Percentiles rank a stretch among this genome's conserved stretches.
phyloP scores from a whole-genome alignment of 1,140 invertebrate species.

The Drosophila simulans region DNA sequence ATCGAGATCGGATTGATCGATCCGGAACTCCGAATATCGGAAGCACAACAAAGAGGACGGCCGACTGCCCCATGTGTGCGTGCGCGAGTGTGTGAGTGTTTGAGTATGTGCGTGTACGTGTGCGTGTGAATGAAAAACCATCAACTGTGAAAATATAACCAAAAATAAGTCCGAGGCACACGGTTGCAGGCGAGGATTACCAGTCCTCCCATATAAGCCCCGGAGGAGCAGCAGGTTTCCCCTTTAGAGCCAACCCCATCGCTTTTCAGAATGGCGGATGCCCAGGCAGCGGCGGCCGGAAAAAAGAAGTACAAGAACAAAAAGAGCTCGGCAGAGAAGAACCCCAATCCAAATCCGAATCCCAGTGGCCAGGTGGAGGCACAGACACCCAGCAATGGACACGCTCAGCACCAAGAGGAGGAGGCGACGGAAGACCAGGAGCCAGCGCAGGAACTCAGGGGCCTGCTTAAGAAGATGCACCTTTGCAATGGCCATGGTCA shows the following conservation, averaged over 20 bases:
- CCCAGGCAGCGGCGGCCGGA: conserved; percentile 48
- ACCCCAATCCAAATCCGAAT: conserved; percentile 36
- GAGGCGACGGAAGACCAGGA: background rate
- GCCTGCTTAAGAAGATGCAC: conserved; percentile 54
- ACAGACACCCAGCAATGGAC: conserved; percentile 51
- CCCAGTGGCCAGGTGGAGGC: conserved; percentile 1
- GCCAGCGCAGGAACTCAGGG: conserved; percentile 27
- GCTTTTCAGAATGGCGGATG: conserved; percentile 56
- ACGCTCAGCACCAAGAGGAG: conserved; percentile 16
- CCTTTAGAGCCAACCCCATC: background rate
- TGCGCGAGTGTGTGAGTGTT: conserved; percentile 6
- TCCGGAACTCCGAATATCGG: conserved; percentile 8
- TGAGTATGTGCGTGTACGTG: conserved; percentile 36
- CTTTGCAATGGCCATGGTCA: conserved; percentile 56
- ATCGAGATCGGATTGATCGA: conserved; percentile 11
- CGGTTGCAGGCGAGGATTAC: conserved; percentile 14
- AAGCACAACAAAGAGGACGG: conserved; percentile 26
- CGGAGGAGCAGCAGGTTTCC: background rate
- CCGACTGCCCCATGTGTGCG: no score
- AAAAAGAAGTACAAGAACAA: conserved; percentile 71
- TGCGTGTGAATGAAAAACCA: conserved; percentile 76
- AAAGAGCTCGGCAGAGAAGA: conserved; percentile 47
- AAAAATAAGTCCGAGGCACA: conserved; percentile 63
- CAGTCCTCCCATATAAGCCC: background rate
- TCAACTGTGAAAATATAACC: conserved; percentile 80